Evolutionary conservation across 2,888 invertebrate species (phyloP), one percentile per base, ranked within the genome.

Genomic region (Omphaloscelis lunosa): DNA sequence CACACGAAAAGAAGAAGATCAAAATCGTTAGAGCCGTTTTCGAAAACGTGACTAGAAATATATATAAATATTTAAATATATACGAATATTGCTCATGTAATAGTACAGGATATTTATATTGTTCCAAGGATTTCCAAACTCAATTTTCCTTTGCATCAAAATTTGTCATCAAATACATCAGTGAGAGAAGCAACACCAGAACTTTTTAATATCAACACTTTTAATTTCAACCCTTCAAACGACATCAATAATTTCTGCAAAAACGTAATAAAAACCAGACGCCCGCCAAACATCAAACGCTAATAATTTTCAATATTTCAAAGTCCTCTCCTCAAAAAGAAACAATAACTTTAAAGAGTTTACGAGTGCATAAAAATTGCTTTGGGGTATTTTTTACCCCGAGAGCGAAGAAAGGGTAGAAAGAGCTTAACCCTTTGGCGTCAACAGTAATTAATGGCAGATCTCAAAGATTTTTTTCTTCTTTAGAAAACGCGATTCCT

Each of bases 261-360:
- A 82, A 83, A 75, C 41, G 65, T 77, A 77, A 84, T 82, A 89
- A 82, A 73, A 75, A 86, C 65, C 81, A 86, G 88, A 81, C 83
- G 83, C 87, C 88, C 75, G 89, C 86, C 92, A 91, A 94, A 95
- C 94, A 94, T 95, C 95, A 95, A 95, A 95, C 93, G 92, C 80
- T 93, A 94, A 95, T 95, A 95, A 95, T 93, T 92, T 91, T 91
- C 89, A 93, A 96, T 96, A 95, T 94, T 93, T 96, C 96, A 95
- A 94, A 94, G 96, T 94, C 95, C 87, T 88, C 82, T 91, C 89
- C 89, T 91, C 89, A 92, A 94, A 95, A 94, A 94, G 94, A 95
- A 96, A 96, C 96, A 96, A 96, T 96, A 95, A 95, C 92, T 95
- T 93, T 92, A 90, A 94, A 95, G 93, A 93, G 94, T 93, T 93